Evolutionary conservation across 2,888 invertebrate genomes (phyloP).

Genomic region (Hyalella azteca): DNA sequence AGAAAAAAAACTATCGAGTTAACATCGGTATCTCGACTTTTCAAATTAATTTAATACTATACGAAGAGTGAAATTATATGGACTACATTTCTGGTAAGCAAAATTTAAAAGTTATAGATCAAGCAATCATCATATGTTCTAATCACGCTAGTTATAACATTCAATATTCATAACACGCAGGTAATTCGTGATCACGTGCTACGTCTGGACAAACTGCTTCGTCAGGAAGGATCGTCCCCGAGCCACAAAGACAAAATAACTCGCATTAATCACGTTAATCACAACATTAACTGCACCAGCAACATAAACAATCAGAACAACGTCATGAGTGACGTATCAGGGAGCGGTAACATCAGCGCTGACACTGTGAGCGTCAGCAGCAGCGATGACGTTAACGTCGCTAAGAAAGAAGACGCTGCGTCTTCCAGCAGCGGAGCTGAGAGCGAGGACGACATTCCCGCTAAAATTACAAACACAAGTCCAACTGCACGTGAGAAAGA

Average conservation of each 20-base stretch:
- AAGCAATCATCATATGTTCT: too few relatives aligned
- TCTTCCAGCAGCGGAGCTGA: slow-evolving; percentile 52
- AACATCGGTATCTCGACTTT: too few relatives aligned
- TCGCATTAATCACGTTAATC: not conserved
- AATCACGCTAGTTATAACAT: too few relatives aligned
- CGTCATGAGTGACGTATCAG: not conserved
- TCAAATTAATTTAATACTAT: too few relatives aligned
- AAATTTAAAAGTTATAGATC: too few relatives aligned
- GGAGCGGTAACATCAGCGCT: not conserved
- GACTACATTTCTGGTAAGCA: too few relatives aligned
- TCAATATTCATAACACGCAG: slow-evolving; percentile 33
- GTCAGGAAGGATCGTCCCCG: slow-evolving; percentile 26
- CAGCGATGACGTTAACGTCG: slow-evolving; percentile 5
- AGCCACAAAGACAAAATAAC: not conserved
- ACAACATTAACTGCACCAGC: not conserved
- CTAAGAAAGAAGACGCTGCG: slow-evolving; percentile 31
- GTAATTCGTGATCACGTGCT: slow-evolving; percentile 54
- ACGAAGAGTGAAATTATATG: too few relatives aligned
- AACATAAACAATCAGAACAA: not conserved
- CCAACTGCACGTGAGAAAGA: too few relatives aligned
- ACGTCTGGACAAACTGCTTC: slow-evolving; percentile 49
- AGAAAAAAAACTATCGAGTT: too few relatives aligned
- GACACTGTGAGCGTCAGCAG: not conserved
- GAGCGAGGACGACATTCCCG: slow-evolving; percentile 52
- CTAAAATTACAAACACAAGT: slow-evolving; percentile 1